Base-by-base conservation (phyloP, 1,140 invertebrate species). In the Plutomurus gul region DNA sequence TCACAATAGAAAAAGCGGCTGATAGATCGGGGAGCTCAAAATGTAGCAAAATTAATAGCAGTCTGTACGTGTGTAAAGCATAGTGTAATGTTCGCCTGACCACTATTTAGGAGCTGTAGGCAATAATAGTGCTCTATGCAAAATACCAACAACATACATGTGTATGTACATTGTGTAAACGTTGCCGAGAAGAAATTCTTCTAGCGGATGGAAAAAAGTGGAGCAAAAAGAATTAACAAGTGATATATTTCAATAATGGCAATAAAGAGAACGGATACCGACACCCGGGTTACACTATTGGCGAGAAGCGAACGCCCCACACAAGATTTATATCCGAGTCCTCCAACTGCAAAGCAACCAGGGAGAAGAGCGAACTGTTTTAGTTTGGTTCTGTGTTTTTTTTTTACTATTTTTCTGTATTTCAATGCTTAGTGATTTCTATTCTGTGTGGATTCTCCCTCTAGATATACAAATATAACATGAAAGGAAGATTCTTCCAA, bases 201-300 rank as follows among this genome's bases (percentile, higher is more conserved):
- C 36, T 40, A 72, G 70, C 70, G 36, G 70, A 7, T 72, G n/a
- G n/a, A n/a, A n/a, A 72, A 46, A 72, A 72, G 70, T 72, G 70
- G 70, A 72, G 70, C 70, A 72, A 72, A 72, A 72, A 72, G 70
- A 72, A 72, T 72, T 72, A 72, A 72, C 70, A 72, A 72, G 70
- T 72, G 70, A 72, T 72, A 72, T 72, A 72, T 72, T 72, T 72
- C 70, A 72, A 72, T 72, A 72, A 72, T 39, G 70, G 70, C 77
- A 78, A 78, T 78, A 78, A 78, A 78, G 77, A 74, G 77, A 33
- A 78, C 27, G 47, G 71, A 74, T 71, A 65, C 8, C 77, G 70
- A 46, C 77, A 74, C 77, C 71, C 70, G 71, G 47, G 70, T 72
- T 72, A 72, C n/a, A 46, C 25, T 40, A 37, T 27, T 72, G 70